phyloP scores from a whole-genome alignment of 2,888 invertebrate genomes.

The Meiosimyza platycephala region DNA sequence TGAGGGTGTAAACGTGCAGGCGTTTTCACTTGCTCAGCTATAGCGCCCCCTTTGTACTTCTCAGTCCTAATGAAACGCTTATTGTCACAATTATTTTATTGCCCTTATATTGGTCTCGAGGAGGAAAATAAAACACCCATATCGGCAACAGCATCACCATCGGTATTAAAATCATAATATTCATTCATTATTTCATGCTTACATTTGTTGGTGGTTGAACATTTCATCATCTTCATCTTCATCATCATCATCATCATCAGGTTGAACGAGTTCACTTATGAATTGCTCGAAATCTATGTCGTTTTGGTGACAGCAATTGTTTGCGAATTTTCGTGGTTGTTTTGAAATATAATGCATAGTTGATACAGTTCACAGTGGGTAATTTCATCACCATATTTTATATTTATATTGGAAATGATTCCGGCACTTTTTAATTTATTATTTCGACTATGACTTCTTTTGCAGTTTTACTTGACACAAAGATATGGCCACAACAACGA shows the following conservation, averaged over 20 bases:
- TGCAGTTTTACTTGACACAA: too few species aligned
- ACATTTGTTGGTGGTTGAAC: conserved; percentile 39
- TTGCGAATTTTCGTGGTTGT: not conserved
- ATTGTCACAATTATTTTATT: conserved; percentile 68
- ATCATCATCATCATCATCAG: too few species aligned
- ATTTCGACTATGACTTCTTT: too few species aligned
- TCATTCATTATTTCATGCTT: conserved; percentile 37
- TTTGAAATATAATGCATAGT: not conserved
- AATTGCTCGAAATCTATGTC: too few species aligned
- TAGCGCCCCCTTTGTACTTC: conserved; percentile 22
- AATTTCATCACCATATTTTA: too few species aligned
- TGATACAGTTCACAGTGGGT: too few species aligned
- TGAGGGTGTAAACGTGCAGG: conserved; percentile 24
- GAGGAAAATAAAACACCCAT: not conserved
- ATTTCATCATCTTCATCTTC: conserved; percentile 31
- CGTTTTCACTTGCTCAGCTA: conserved; percentile 35
- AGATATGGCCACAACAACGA: too few species aligned
- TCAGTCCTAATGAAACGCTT: conserved; percentile 66
- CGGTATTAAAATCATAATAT: conserved; percentile 14
- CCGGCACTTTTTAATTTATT: too few species aligned
- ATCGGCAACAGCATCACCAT: not conserved
- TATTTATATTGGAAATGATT: too few species aligned
- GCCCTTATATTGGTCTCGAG: conserved; percentile 54
- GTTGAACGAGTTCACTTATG: too few species aligned
- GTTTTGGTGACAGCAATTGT: too few species aligned